Evolutionary conservation across 92 coral and sea anemone genomes (phyloP), one percentile per base, ranked within the genome.

Genomic region (Hydrozoanthus gracilis): DNA sequence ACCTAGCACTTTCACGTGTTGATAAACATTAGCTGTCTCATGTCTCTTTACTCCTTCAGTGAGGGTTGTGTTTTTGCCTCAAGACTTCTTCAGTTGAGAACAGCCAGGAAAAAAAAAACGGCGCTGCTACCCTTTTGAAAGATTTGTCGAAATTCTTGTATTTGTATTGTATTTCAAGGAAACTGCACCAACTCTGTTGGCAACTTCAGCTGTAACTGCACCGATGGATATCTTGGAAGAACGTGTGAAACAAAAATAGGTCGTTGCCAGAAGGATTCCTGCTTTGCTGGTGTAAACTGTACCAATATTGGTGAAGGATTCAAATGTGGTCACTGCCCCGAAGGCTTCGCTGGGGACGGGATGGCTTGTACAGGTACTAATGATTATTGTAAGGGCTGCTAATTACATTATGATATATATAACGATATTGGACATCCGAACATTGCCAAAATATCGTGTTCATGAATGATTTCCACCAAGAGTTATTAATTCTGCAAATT

Each of bases 301-400:
- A 71, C 76, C 50, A 71, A 71, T 15, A 50, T 71, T 14, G 48
- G 10, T 44, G 48, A 47, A 5, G 76, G 76, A 7, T 71, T 71
- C 12, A 71, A 44, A 71, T 71, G 76, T 71, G 39, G 45, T 20
- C 17, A 71, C 6, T 71, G 76, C 14, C 76, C 76, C 12, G 76
- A 2, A 0, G 76, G 76, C 7, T 71, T 71, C 14, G 5, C 51
- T 27, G 76, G 76, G 12, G 12, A 71, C 10, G 76, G 76, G 6
- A 35, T 71, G 76, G 44, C 27, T 6, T 71, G 76, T 71, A 71
- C 76, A 71, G 76, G 76, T 71, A 71, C 5, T n/a, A n/a, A n/a
- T n/a, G n/a, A n/a, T 10, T 3, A 27, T 66, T 17, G 0, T 4
- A 66, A 66, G 2, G 61, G 13, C 3, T 55, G 8, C 61, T 15